These are phyloP conservation scores for Dynastes hyllus DNA, from an alignment of 2,888 invertebrate genomes.

Conservation along the genomic window DNA sequence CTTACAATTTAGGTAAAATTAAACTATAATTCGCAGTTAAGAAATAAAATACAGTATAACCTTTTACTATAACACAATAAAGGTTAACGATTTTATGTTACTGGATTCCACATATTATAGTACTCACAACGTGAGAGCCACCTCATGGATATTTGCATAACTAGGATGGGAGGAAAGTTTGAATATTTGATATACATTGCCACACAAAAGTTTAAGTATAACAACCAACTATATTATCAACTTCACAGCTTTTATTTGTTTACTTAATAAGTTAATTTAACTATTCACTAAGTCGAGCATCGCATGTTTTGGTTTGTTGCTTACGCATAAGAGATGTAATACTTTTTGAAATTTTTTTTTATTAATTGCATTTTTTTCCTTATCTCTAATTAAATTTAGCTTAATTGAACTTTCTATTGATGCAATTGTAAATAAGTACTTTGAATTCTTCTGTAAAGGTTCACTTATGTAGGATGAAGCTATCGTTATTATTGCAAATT, in stretches of 20 bases:
- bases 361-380: neutral
- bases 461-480: no score
- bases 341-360: neutral
- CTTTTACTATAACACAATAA: conserved; percentile 4
- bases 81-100: neutral
- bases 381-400: neutral
- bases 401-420: no score
- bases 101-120: neutral
- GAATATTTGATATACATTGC: conserved; percentile 7
- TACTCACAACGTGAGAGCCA: neutral
- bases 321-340: no score
- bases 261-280: no score
- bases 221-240: neutral
- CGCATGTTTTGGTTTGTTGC: no score
- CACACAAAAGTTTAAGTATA: neutral
- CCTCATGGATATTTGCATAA: neutral
- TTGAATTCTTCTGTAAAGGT: no score
- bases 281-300: no score
- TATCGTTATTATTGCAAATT: no score
- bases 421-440: no score
- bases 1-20: neutral
- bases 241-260: neutral
- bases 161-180: neutral
- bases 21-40: neutral
- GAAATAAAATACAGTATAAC: conserved; percentile 5